These are phyloP conservation scores for Aelia acuminata DNA, from an alignment of 2,888 invertebrate genomes.

Conservation along the genomic window DNA sequence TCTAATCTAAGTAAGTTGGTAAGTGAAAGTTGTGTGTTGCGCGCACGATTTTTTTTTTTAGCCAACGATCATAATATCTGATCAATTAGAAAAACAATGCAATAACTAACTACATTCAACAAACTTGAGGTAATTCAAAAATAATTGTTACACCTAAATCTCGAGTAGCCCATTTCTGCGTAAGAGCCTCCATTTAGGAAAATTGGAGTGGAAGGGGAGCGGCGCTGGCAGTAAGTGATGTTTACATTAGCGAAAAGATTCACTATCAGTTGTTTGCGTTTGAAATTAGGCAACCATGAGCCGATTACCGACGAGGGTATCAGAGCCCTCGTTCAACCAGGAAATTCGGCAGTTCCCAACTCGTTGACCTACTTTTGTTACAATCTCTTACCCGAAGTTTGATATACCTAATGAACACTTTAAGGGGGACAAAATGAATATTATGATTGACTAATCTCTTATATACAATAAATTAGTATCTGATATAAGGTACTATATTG, in stretches of 20 bases:
- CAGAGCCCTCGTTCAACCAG: background rate
- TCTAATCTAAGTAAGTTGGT: too few relatives aligned
- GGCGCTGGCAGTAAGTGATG: background rate
- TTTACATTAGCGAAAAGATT: background rate
- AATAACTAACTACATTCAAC: too few relatives aligned
- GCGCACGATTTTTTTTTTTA: too few relatives aligned
- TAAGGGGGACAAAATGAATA: background rate
- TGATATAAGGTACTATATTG: too few relatives aligned
- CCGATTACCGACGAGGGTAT: background rate
- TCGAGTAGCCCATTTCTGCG: background rate
- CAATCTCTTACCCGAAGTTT: background rate
- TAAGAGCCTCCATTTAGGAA: background rate
- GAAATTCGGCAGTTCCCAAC: background rate
- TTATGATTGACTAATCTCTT: background rate
- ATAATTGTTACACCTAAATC: background rate
- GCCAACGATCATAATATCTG: too few relatives aligned
- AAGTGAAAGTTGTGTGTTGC: too few relatives aligned
- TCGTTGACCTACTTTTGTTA: background rate
- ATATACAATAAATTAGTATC: too few relatives aligned
- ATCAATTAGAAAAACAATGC: too few relatives aligned
- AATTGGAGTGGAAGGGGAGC: background rate
- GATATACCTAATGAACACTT: background rate
- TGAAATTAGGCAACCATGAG: background rate
- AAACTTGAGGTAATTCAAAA: background rate
- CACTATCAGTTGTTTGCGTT: slow-evolving; percentile 14